Conservation (phyloP, 2,797 vertebrate genomes). For the Antrozous pallidus region DNA sequence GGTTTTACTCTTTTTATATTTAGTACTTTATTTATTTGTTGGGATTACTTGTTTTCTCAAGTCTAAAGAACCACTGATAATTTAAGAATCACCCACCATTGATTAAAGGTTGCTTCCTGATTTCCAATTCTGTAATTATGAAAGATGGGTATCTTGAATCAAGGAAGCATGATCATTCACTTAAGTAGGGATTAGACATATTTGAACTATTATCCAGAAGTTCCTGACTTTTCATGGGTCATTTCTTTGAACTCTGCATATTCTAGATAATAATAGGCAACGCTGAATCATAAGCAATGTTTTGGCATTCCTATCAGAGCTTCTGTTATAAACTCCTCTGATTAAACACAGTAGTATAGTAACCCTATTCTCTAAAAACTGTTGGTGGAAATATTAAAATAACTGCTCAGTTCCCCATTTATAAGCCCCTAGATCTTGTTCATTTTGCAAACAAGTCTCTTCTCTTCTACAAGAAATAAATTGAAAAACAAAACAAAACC, state of each 20-base stretch:
- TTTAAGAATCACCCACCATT: constrained; percentile 4
- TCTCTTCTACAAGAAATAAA: background rate
- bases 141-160: background rate
- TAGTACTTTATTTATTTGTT: background rate
- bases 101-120: background rate
- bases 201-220: background rate
- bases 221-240: background rate
- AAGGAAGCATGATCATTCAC: background rate
- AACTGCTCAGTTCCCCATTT: background rate
- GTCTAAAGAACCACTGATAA: background rate
- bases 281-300: background rate
- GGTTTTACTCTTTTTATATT: background rate
- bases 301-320: background rate
- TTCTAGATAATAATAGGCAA: background rate
- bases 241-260: background rate
- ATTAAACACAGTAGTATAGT: background rate
- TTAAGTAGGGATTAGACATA: background rate
- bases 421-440: background rate
- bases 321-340: background rate
- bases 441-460: background rate
- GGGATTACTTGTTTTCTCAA: background rate
- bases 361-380: background rate
- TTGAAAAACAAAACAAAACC: background rate
- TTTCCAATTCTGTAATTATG: background rate
- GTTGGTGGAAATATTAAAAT: constrained; percentile 14